Evolutionary conservation across 2,888 invertebrate genomes (phyloP).

Genomic region (Epiblema foenella): DNA sequence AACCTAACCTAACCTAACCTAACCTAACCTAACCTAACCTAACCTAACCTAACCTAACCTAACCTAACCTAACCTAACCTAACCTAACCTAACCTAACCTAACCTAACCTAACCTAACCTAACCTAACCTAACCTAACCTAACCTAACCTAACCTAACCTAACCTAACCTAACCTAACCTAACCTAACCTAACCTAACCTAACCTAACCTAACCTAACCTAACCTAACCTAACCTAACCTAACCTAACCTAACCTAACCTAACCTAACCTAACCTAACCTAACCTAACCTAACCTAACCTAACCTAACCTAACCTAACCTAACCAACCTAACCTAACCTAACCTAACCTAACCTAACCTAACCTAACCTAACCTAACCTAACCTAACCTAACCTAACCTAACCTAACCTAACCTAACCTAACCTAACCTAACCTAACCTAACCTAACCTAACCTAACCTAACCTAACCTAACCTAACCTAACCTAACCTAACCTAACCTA

Average conservation of each 20-base stretch:
- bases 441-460: conserved; percentile 15
- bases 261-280: conserved; percentile 15
- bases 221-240: conserved; percentile 15
- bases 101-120: conserved; percentile 15
- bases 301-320: conserved; percentile 15
- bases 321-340: conserved; percentile 15
- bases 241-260: conserved; percentile 15
- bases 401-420: conserved; percentile 15
- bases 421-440: conserved; percentile 15
- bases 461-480: conserved; percentile 15
- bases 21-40: conserved; percentile 15
- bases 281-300: conserved; percentile 15
- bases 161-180: conserved; percentile 15
- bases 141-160: conserved; percentile 15
- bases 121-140: conserved; percentile 15
- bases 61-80: conserved; percentile 15
- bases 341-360: conserved; percentile 15
- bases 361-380: conserved; percentile 15
- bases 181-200: conserved; percentile 15
- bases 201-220: conserved; percentile 15
- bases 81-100: conserved; percentile 15
- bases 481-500: conserved; percentile 15
- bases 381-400: conserved; percentile 15
- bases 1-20: conserved; percentile 15
- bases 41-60: conserved; percentile 15